Percentiles rank a stretch among this genome's conserved stretches.
These are phyloP conservation scores for Amphipyra berbera DNA, from an alignment of 2,888 invertebrate genomes.

Conservation along the genomic window DNA sequence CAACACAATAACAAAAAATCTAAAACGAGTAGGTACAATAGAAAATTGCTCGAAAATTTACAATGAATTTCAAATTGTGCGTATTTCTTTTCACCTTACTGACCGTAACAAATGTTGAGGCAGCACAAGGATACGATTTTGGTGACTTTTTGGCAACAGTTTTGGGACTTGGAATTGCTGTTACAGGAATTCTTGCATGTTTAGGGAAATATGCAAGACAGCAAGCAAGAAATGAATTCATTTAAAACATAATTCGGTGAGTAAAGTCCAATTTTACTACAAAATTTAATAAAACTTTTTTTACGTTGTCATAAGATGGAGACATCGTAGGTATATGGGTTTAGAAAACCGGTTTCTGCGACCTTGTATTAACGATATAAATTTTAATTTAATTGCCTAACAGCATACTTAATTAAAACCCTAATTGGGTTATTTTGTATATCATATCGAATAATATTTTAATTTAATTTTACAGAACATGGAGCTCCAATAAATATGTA, in stretches of 20 bases:
- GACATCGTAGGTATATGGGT: conserved; percentile 14
- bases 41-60: conserved; percentile 33
- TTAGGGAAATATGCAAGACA: conserved; percentile 92
- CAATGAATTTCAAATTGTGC: conserved; percentile 80
- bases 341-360: conserved; percentile 41
- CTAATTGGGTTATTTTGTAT: too few relatives aligned
- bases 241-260: conserved; percentile 66
- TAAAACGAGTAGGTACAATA: conserved; percentile 8
- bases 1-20: conserved; percentile 28
- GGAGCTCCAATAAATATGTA: conserved; percentile 4
- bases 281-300: neutral
- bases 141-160: conserved; percentile 92
- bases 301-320: neutral
- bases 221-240: conserved; percentile 88
- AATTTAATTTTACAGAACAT: conserved; percentile 37
- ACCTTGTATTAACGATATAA: conserved; percentile 33
- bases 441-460: neutral
- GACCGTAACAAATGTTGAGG: conserved; percentile 83
- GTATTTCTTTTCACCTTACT: conserved; percentile 76
- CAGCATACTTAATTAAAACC: conserved; percentile 1
- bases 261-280: conserved; percentile 2
- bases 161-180: conserved; percentile 90
- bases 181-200: conserved; percentile 91
- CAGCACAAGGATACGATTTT: conserved; percentile 90
- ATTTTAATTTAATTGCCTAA: conserved; percentile 23